Evolutionary conservation across 2,797 vertebrate species (phyloP).

Genomic region (Micropoecilia bifurca): DNA sequence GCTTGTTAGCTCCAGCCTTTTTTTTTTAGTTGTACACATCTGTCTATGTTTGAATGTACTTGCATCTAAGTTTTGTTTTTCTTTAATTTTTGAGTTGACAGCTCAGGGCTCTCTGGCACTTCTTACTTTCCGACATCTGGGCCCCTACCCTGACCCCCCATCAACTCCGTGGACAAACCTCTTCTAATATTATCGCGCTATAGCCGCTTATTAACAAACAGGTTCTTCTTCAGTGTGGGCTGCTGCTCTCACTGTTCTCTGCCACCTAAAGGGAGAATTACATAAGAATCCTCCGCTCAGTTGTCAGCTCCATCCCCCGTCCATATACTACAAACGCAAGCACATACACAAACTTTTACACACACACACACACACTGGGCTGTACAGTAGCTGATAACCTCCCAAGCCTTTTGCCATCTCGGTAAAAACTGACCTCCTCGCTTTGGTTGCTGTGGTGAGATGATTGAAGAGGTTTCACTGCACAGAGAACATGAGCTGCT

Average conservation of each 20-base stretch:
- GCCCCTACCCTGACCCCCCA: conserved; percentile 16
- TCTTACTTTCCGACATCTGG: conserved; percentile 25
- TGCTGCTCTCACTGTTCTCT: conserved; percentile 80
- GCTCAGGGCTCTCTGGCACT: conserved; percentile 15
- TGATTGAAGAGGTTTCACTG: conserved; percentile 67
- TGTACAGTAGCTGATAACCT: conserved; percentile 74
- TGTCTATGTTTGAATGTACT: background rate
- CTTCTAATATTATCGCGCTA: conserved; percentile 68
- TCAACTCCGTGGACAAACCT: conserved; percentile 39
- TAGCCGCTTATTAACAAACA: conserved; percentile 77
- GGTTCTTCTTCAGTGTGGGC: conserved; percentile 82
- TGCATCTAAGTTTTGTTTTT: background rate
- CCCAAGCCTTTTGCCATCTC: conserved; percentile 74
- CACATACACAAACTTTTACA: conserved; percentile 30
- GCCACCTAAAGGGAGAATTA: conserved; percentile 84
- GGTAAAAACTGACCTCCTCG: conserved; percentile 78
- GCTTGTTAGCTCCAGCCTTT: conserved; percentile 15
- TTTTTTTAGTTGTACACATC: conserved; percentile 5
- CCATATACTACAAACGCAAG: conserved; percentile 69
- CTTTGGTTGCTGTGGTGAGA: conserved; percentile 74
- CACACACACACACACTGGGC: conserved; percentile 37
- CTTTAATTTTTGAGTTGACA: background rate
- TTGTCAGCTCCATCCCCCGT: conserved; percentile 81
- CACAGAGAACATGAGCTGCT: conserved; percentile 56
- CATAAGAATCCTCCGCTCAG: conserved; percentile 84